Evolutionary conservation across 2,888 invertebrate genomes (phyloP), one percentile per base, ranked within the genome.

Genomic region (Apodemia mormo): DNA sequence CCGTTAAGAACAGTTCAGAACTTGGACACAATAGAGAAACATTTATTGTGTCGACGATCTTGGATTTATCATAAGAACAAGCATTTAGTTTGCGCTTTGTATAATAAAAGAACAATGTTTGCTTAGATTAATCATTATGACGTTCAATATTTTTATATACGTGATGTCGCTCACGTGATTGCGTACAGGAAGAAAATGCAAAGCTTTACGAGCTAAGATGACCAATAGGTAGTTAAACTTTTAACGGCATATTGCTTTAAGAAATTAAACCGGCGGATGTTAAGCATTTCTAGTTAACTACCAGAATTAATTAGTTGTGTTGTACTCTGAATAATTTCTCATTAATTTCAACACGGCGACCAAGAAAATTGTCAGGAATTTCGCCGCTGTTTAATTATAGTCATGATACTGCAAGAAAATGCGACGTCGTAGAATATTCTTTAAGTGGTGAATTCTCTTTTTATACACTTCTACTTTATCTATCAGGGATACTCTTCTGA

Each of bases 301-400:
- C 80, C 80, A 77, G 82, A 83, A 85, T 88, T 87, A 88, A 90
- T 89, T 88, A 87, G 81, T 80, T 77, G 79, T 81, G 81, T 77
- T 81, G 79, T 78, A 58, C 71, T 68, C 69, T 76, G 80, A 82
- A 85, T 85, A 85, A 87, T 85, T 87, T 85, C 86, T 86, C 85
- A 86, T 90, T 89, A 86, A 87, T 87, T 85, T 85, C 77, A 81
- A 88, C 85, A 83, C 79, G 76, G 75, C 77, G 77, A 76, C 80
- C 78, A 75, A 80, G 78, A 81, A 81, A 72, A 76, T 77, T 75
- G 80, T 81, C 75, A 76, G 77, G 84, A 77, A 85, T 87, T 87
- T 88, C 81, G 82, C 85, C 79, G 81, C 81, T 85, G 83, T 85
- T 80, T 82, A 82, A 79, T 78, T 79, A 78, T 74, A 80, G 78